These are phyloP conservation scores for Pholis gunnellus DNA, from an alignment of 2,113 vertebrate species.

Conservation along the genomic window DNA sequence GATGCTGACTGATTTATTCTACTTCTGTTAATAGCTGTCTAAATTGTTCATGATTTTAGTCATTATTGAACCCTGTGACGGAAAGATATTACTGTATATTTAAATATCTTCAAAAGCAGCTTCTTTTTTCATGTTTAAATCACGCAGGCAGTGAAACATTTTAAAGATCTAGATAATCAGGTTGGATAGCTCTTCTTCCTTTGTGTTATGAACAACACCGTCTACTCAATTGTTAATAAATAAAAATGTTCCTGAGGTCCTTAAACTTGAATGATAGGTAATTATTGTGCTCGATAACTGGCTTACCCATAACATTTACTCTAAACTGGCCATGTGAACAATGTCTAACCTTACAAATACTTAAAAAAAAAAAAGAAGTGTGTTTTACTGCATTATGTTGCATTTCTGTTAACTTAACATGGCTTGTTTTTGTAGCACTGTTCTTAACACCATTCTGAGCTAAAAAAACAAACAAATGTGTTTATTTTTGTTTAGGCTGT, in stretches of 20 bases:
- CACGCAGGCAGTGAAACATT: not conserved
- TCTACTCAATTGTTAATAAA: not conserved
- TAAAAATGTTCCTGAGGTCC: not conserved
- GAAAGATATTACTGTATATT: not conserved
- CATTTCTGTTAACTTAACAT: not conserved
- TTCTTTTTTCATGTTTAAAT: not conserved
- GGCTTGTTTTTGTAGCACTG: not conserved
- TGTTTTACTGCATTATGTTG: not conserved
- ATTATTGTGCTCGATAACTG: not conserved
- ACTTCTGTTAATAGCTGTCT: not conserved
- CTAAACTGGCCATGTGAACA: not conserved
- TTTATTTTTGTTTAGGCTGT: conserved; percentile 82
- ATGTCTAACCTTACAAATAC: not conserved
- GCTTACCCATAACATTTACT: not conserved
- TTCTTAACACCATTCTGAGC: not conserved
- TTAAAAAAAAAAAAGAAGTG: no score
- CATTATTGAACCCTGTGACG: not conserved
- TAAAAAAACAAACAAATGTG: not conserved
- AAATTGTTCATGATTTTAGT: not conserved
- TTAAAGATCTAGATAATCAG: not conserved
- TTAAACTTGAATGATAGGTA: not conserved
- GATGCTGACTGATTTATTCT: not conserved
- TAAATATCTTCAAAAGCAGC: not conserved
- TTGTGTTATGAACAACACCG: not conserved
- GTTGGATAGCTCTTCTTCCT: not conserved